Evolutionary conservation across 2,797 vertebrate genomes (phyloP).

Genomic region (Poecile montanus): DNA sequence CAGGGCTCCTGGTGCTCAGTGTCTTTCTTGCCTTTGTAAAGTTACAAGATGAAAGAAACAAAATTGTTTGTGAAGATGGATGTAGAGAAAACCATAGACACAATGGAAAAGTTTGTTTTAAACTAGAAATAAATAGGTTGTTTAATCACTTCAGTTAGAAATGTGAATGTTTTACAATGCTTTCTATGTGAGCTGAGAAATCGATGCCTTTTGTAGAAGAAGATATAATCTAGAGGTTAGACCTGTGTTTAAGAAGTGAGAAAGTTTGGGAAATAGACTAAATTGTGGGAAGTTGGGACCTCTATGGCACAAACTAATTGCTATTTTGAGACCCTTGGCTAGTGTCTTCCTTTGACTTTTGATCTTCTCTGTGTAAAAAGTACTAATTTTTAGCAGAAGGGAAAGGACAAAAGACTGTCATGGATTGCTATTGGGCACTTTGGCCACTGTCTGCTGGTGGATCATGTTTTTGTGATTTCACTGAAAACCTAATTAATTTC

Average conservation of each 20-base stretch:
- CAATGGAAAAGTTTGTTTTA: background rate
- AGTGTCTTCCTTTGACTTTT: background rate
- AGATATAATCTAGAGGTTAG: background rate
- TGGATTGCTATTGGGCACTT: background rate
- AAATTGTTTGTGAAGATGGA: background rate
- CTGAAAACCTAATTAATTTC: background rate
- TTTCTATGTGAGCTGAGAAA: background rate
- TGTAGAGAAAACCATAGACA: background rate
- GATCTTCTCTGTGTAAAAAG: background rate
- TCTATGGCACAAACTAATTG: background rate
- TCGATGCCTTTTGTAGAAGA: background rate
- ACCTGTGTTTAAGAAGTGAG: background rate
- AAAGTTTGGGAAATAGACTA: background rate
- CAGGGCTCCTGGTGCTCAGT: background rate
- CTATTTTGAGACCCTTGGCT: background rate
- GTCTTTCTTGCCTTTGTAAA: background rate
- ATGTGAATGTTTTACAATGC: fast-evolving
- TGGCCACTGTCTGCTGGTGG: background rate
- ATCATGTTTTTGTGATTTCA: background rate
- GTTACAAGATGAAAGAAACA: background rate
- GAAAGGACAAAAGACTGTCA: background rate
- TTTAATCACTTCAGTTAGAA: background rate
- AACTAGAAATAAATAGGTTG: background rate
- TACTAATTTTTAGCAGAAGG: background rate
- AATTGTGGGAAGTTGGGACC: background rate